A percentile compares a stretch with the other conserved stretches of the same genome.
phyloP scores from a whole-genome alignment of 53 echinoderm and acorn worm species.

The Antedon mediterranea region DNA sequence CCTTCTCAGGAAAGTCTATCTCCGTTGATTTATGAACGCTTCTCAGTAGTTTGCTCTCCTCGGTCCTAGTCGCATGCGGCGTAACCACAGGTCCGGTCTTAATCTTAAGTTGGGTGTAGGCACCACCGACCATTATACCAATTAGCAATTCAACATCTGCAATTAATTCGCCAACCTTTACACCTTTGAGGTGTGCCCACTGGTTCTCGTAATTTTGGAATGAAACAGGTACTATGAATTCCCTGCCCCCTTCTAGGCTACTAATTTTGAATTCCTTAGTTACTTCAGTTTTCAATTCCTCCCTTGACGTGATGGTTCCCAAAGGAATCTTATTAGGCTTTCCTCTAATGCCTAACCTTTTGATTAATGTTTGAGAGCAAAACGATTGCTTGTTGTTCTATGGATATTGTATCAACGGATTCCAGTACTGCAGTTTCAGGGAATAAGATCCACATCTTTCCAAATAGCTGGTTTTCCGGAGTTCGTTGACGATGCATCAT shows the following conservation, averaged over 20 bases:
- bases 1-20: neutral
- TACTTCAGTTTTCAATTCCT: too few species aligned
- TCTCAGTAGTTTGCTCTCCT: neutral
- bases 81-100: slow-evolving; percentile 23
- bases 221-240: slow-evolving; percentile 3
- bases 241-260: neutral
- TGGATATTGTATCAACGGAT: too few species aligned
- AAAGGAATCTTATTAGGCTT: slow-evolving; percentile 19
- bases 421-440: too few species aligned
- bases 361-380: slow-evolving; percentile 14
- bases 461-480: too few species aligned
- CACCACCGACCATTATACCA: slow-evolving; percentile 20
- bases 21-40: neutral
- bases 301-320: slow-evolving; percentile 7
- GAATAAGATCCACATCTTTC: too few species aligned
- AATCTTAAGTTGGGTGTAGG: slow-evolving; percentile 17
- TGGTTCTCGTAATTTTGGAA: slow-evolving; percentile 10
- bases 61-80: slow-evolving; percentile 25
- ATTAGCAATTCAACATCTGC: slow-evolving; percentile 26
- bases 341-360: slow-evolving; percentile 9
- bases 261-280: neutral
- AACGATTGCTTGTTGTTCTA: too few species aligned
- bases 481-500: too few species aligned
- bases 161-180: slow-evolving; percentile 5
- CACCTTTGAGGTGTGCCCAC: slow-evolving; percentile 15